phyloP scores from a whole-genome alignment of 2,113 vertebrate genomes.

The Nycticebus coucang region DNA sequence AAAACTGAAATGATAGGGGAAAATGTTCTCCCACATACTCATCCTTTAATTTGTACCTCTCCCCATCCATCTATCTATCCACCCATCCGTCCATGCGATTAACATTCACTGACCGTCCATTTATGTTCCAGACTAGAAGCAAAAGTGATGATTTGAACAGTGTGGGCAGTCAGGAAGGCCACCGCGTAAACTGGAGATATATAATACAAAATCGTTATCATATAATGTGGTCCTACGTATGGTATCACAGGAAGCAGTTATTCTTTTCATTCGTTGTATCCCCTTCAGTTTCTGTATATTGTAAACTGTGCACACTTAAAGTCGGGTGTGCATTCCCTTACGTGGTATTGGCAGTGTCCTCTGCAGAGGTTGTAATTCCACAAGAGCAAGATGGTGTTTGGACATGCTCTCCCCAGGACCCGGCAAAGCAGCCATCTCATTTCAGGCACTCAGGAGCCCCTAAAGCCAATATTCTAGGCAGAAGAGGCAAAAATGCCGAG shows the following conservation, averaged over 20 bases:
- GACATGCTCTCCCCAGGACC: not conserved
- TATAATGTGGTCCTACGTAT: not conserved
- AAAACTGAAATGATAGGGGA: not conserved
- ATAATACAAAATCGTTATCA: not conserved
- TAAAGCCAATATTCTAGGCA: not conserved
- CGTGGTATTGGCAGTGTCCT: not conserved
- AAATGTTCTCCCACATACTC: slow-evolving; percentile 20
- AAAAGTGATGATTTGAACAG: not conserved
- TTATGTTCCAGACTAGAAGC: not conserved
- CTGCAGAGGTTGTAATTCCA: not conserved
- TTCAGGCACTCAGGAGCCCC: accelerated
- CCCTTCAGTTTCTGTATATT: not conserved
- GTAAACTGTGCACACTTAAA: not conserved
- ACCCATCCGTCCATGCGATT: not conserved
- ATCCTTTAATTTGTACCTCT: not conserved
- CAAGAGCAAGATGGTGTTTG: not conserved
- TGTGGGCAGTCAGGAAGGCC: not conserved
- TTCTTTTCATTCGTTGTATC: not conserved
- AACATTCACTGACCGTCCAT: not conserved
- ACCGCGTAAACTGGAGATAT: not conserved
- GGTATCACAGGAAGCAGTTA: not conserved
- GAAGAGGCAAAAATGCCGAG: not conserved
- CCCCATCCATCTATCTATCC: not conserved
- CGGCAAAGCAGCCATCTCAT: no score
- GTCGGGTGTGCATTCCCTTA: not conserved